Base-by-base conservation (phyloP, 2,888 invertebrate species). In the Eristalinus aeneus region DNA sequence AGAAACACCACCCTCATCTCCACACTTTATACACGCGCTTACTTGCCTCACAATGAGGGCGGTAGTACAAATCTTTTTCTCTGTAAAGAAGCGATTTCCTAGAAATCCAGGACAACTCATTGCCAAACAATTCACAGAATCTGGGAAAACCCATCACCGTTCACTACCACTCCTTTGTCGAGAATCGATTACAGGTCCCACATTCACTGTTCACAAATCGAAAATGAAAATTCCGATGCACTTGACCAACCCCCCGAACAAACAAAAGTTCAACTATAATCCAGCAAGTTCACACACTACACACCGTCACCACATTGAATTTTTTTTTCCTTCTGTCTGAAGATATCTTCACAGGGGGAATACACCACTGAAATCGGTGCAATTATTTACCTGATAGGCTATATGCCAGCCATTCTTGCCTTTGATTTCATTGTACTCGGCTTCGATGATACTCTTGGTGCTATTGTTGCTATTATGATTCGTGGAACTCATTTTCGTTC, bases 351-450 rank as follows among this genome's bases (percentile, higher is more conserved):
- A 11, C 23, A 12, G 23, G n/a, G 63, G 56, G 36, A 65, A 60
- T 23, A 58, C 67, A 53, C 20, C 46, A 53, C 11, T 23, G 56
- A 56, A 56, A 60, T 60, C 32, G 32, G 46, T 46, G 78, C 53
- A 58, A 73, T 79, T 67, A 80, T 64, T 87, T 93, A 97, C 97
- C 95, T 96, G 95, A 93, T 95, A 97, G 88, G 96, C 93, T 88
- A 94, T 92, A 87, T 94, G 93, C 97, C 97, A 97, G 88, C 95
- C 95, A 91, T 94, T 94, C 90, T 94, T 95, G 89, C 94, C 94
- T 90, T 94, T 95, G 89, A 97, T 94, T 91, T 96, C 95, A 90
- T 94, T 93, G 93, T 95, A 96, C 93, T 97, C 96, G 71, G 94
- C 94, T 93, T 96, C 96, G 88, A 97, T 90, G 88, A 97, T 90